These are phyloP conservation scores for Epinephelus lanceolatus DNA, from an alignment of 2,113 vertebrate genomes.

Conservation along the genomic window DNA sequence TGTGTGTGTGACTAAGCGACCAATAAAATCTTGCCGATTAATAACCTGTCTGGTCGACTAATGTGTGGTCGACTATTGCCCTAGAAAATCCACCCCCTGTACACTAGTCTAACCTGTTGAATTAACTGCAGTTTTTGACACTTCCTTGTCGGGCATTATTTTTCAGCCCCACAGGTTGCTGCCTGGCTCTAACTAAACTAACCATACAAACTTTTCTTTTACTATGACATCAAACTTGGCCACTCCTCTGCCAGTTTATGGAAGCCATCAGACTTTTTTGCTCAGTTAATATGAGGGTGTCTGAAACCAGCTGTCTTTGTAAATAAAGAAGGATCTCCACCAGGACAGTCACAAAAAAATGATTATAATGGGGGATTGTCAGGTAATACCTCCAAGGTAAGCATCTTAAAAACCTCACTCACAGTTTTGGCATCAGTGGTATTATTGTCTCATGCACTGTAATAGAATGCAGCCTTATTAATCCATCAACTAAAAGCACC, in stretches of 20 bases:
- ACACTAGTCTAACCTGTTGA: no score
- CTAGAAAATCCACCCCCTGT: no score
- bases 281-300: neutral
- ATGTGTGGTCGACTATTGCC: no score
- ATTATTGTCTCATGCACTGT: neutral
- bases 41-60: no score
- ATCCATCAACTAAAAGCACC: slow-evolving; percentile 2
- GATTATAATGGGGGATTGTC: neutral
- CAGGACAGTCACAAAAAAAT: neutral
- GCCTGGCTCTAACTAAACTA: neutral
- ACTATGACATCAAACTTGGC: neutral
- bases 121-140: no score
- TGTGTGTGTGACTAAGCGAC: no score
- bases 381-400: neutral
- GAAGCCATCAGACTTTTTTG: neutral
- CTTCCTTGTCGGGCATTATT: no score
- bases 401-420: neutral
- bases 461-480: neutral
- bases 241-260: neutral
- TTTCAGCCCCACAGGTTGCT: no score
- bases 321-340: neutral
- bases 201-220: neutral
- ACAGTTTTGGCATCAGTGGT: neutral
- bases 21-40: no score
- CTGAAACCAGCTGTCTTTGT: neutral